Conservation (phyloP, 2,888 invertebrate species). For the Drosophila ezoana region DNA sequence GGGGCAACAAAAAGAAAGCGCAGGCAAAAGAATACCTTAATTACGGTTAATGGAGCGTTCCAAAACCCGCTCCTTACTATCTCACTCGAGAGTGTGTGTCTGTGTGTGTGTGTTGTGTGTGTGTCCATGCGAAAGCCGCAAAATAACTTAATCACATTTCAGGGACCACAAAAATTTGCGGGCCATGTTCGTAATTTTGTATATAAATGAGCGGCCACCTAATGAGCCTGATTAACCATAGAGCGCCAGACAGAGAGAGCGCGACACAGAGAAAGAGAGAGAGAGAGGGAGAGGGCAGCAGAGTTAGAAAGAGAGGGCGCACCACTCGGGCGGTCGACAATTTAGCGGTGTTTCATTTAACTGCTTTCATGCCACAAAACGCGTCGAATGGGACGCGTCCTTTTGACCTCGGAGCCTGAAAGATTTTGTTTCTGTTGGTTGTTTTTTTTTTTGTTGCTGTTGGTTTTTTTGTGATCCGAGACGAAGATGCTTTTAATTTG, state of each 20-base stretch:
- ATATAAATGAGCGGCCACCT: constrained; percentile 83
- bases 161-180: constrained; percentile 81
- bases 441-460: constrained; percentile 11
- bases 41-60: constrained; percentile 84
- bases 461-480: constrained; percentile 63
- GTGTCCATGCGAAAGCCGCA: constrained; percentile 68
- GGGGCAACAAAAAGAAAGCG: constrained; percentile 68
- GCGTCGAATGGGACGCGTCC: constrained; percentile 82
- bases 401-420: constrained; percentile 77
- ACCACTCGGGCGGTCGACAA: constrained; percentile 58
- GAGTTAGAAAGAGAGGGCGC: constrained; percentile 4
- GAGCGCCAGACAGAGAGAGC: constrained; percentile 24
- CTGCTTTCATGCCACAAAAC: constrained; percentile 79
- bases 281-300: not conserved
- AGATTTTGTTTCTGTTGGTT: not conserved
- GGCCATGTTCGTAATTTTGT: constrained; percentile 82
- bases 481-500: constrained; percentile 77
- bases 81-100: constrained; percentile 14
- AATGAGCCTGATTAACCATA: constrained; percentile 83
- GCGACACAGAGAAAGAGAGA: constrained; percentile 2
- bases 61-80: constrained; percentile 41
- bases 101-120: constrained; percentile 22
- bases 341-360: constrained; percentile 79
- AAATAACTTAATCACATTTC: constrained; percentile 82
- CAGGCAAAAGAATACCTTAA: constrained; percentile 80